Evolutionary conservation across 2,797 vertebrate species (phyloP), one percentile per base, ranked within the genome.

Genomic region (Sebastes minor): DNA sequence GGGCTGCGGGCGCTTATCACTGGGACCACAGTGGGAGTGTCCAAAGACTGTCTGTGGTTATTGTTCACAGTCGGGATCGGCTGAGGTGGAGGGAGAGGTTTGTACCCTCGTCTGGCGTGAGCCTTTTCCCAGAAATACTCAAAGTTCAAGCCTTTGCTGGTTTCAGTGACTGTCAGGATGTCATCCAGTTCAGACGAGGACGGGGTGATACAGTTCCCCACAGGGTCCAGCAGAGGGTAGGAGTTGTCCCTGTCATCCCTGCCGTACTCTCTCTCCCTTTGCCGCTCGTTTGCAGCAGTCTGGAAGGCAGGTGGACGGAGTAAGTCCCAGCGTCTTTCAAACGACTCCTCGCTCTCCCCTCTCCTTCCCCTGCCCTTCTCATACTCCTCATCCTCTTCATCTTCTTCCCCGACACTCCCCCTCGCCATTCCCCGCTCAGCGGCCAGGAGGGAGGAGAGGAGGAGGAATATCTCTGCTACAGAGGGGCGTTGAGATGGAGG

Each of bases 91-190:
- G 96, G 94, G 14, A 97, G 96, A 65, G 95, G 93, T 86, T 96
- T 95, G 79, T 97, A 97, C 74, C 97, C 97, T 4, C 96, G 94
- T 62, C 96, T 96, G 12, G 97, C 95, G 14, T 97, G 95, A 12
- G 97, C 97, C 88, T 97, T 98, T 90, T 99, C 97, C 97, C 97
- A 99, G 88, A 98, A 96, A 91, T 97, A 99, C 88, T 99, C 97
- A 86, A 99, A 98, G 91, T 97, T 98, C 91, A 99, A 96, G 25
- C 97, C 97, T 76, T 97, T 97, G 92, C 97, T 98, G 68, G 97
- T 98, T 89, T 98, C 97, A 0, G 97, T 98, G 68, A 99, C 97
- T 0, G 97, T 99, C 74, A 99, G 94, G 76, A 99, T 97, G 68
- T 99, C 97, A 0, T 98, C 97, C 5, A 97, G 94, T 88, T 98